These are phyloP conservation scores for Lasius fuliginosus DNA, from an alignment of 2,888 invertebrate genomes.

Conservation along the genomic window DNA sequence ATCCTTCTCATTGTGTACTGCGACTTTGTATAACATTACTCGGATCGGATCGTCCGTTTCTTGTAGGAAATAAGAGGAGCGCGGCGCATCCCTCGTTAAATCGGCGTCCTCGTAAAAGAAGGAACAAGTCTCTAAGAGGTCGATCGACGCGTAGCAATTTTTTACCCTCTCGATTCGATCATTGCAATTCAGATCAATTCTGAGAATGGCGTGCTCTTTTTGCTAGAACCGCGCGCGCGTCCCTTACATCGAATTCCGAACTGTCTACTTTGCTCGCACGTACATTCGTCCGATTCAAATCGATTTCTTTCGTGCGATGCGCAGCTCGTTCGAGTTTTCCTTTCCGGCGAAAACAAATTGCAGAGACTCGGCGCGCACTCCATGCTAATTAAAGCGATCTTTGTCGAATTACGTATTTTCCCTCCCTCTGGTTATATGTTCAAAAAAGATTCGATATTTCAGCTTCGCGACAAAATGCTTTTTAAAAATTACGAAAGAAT, in stretches of 20 bases:
- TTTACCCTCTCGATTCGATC: slow-evolving; percentile 65
- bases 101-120: slow-evolving; percentile 37
- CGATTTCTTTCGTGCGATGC: slow-evolving; percentile 57
- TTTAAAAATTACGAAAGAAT: neutral
- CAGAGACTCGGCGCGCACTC: neutral
- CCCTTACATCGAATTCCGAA: slow-evolving; percentile 61
- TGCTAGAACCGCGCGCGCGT: slow-evolving; percentile 60
- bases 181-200: slow-evolving; percentile 74
- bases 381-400: slow-evolving; percentile 34
- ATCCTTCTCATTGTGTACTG: neutral
- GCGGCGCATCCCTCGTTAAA: slow-evolving; percentile 58
- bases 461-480: neutral
- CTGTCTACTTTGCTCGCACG: slow-evolving; percentile 38
- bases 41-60: slow-evolving; percentile 5
- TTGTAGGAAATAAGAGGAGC: neutral
- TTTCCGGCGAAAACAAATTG: slow-evolving; percentile 39
- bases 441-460: neutral
- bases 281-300: slow-evolving; percentile 64
- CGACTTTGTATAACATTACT: slow-evolving; percentile 4
- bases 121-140: slow-evolving; percentile 56
- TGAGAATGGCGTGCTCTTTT: slow-evolving; percentile 68
- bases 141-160: slow-evolving; percentile 66
- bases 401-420: slow-evolving; percentile 15
- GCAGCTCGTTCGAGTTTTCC: slow-evolving; percentile 48
- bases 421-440: neutral